Conservation (phyloP, 2,797 vertebrate species). For the Falco peregrinus region DNA sequence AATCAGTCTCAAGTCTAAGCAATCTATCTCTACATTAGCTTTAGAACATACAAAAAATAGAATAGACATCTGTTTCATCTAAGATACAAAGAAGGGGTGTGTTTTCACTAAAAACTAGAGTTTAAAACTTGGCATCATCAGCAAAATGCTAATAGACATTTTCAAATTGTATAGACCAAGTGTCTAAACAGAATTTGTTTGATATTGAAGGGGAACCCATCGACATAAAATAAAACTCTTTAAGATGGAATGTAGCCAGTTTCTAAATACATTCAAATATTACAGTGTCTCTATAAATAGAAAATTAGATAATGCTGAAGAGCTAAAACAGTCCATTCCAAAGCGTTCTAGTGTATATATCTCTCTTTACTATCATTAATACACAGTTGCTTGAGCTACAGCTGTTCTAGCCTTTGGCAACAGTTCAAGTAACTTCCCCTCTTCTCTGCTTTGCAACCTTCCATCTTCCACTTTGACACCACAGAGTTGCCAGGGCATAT, state of each 20-base stretch:
- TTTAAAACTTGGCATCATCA: neutral
- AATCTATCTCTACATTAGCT: neutral
- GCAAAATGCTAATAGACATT: neutral
- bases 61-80: neutral
- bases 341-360: slow-evolving; percentile 17
- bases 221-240: slow-evolving; percentile 28
- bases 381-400: slow-evolving; percentile 32
- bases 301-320: neutral
- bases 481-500: slow-evolving; percentile 2
- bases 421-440: slow-evolving; percentile 45
- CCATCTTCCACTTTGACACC: slow-evolving; percentile 57
- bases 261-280: slow-evolving; percentile 48
- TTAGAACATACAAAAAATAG: slow-evolving; percentile 8
- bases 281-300: slow-evolving; percentile 22
- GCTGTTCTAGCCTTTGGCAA: slow-evolving; percentile 62
- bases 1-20: neutral
- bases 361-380: slow-evolving; percentile 19
- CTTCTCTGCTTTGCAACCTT: neutral
- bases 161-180: neutral
- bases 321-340: slow-evolving; percentile 18
- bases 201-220: neutral
- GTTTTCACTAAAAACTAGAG: neutral
- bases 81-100: neutral
- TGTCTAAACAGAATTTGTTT: neutral
- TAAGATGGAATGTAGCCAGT: slow-evolving; percentile 70